A percentile compares a stretch with the other conserved stretches of the same genome.
These are phyloP conservation scores for Schizaphis graminum DNA, from an alignment of 2,888 invertebrate genomes.

Conservation along the genomic window DNA sequence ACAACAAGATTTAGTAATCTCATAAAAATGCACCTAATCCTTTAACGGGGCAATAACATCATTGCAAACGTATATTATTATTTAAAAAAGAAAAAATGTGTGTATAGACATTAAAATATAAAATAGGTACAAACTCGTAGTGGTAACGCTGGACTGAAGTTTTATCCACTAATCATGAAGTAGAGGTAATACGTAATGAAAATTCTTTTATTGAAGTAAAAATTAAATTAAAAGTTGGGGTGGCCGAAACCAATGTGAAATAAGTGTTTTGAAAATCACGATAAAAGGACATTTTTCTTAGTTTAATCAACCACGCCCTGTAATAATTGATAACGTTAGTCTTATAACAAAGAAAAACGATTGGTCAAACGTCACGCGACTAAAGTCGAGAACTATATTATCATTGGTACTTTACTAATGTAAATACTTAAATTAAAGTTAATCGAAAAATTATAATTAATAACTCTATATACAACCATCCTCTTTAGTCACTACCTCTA, in stretches of 20 bases:
- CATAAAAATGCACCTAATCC: not conserved
- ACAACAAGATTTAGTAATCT: not conserved
- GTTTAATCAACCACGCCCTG: not conserved
- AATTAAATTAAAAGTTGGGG: not conserved
- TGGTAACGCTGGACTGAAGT: not conserved
- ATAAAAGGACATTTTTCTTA: slow-evolving; percentile 3
- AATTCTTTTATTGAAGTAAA: slow-evolving; percentile 2
- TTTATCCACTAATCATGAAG: not conserved
- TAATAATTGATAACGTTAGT: slow-evolving; percentile 21
- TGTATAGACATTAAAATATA: not conserved
- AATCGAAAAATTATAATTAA: not conserved
- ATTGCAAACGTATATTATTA: slow-evolving; percentile 26
- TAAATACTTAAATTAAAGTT: not conserved
- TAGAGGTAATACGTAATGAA: not conserved
- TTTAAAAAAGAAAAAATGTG: not conserved
- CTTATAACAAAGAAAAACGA: not conserved
- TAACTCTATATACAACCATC: not conserved
- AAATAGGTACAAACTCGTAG: not conserved
- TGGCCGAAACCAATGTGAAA: not conserved
- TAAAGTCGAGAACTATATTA: not conserved
- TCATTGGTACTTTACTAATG: not conserved
- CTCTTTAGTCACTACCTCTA: not conserved
- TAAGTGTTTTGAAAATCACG: not conserved
- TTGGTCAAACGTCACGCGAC: not conserved
- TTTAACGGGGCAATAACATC: not conserved